Evolutionary conservation across 2,888 invertebrate genomes (phyloP).

Genomic region (Oscheius myriophilus): DNA sequence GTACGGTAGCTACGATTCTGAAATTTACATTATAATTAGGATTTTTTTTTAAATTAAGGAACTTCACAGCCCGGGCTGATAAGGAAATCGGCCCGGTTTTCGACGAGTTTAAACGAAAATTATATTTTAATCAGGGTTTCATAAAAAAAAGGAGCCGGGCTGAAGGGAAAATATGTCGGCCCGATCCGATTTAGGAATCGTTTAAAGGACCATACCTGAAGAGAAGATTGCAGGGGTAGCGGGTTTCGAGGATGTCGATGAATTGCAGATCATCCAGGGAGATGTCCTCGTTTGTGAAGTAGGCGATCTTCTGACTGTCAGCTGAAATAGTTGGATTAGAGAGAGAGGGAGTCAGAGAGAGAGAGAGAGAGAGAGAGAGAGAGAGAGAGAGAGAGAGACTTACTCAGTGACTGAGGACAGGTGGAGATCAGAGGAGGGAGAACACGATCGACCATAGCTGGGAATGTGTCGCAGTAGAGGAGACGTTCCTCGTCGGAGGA

Average conservation of each 20-base stretch:
- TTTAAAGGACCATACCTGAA: conserved; percentile 20
- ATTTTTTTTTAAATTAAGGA: too few species aligned
- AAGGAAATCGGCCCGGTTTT: too few species aligned
- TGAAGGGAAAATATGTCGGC: too few species aligned
- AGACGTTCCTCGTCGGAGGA: conserved; percentile 31
- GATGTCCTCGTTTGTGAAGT: conserved; percentile 20
- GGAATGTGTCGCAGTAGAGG: conserved; percentile 37
- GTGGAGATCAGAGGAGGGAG: conserved; percentile 33
- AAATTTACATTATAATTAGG: too few species aligned
- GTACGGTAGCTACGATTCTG: conserved; percentile 70
- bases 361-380: background rate
- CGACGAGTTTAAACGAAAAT: too few species aligned
- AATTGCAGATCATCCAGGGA: background rate
- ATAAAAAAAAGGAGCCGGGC: too few species aligned
- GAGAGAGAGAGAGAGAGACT: background rate
- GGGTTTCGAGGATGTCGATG: conserved; percentile 12
- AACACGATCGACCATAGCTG: conserved; percentile 30
- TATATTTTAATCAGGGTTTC: too few species aligned
- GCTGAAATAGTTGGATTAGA: conserved; percentile 26
- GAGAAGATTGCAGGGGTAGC: conserved; percentile 32
- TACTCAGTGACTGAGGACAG: conserved; percentile 26
- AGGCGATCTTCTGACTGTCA: conserved; percentile 24
- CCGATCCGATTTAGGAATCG: conserved; percentile 19
- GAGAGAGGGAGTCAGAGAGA: too few species aligned
- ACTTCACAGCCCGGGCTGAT: too few species aligned